A percentile compares a stretch with the other conserved stretches of the same genome.
phyloP scores from a whole-genome alignment of 2,797 vertebrate species.

The Eulemur albifrons region DNA sequence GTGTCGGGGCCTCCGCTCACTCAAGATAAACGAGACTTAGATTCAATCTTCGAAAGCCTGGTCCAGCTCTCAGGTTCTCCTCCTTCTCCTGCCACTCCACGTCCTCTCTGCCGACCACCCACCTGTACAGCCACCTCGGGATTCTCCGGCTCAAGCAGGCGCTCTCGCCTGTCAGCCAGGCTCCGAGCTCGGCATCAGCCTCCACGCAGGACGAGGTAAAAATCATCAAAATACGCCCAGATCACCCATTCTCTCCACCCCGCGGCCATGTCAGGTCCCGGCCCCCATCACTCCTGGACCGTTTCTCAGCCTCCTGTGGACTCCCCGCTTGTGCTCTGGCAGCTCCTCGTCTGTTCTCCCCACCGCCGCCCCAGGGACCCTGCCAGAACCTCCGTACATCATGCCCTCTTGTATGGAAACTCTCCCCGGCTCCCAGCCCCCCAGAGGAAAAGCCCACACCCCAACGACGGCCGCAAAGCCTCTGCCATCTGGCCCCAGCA shows the following conservation, averaged over 20 bases:
- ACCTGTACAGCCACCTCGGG: no score
- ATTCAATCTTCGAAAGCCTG: neutral
- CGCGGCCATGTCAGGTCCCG: neutral
- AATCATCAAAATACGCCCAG: neutral
- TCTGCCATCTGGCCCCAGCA: neutral
- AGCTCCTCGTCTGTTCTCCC: no score
- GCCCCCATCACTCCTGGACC: neutral
- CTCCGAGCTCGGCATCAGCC: neutral
- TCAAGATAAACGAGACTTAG: neutral
- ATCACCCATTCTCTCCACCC: neutral
- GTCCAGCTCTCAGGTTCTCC: neutral
- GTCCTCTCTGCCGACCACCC: neutral
- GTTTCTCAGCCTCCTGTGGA: neutral
- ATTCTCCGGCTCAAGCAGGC: no score
- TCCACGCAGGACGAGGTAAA: neutral
- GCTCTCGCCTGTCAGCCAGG: fast-evolving
- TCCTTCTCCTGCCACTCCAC: no score
- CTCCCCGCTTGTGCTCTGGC: no score
- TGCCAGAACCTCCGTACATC: no score
- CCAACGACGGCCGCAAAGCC: no score
- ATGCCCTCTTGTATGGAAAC: no score
- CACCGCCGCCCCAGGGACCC: no score
- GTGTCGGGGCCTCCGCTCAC: neutral
- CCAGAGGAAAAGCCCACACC: neutral
- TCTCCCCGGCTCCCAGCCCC: no score